Evolutionary conservation across 92 coral and sea anemone genomes (phyloP).

Genomic region (Palythoa grandiflora): DNA sequence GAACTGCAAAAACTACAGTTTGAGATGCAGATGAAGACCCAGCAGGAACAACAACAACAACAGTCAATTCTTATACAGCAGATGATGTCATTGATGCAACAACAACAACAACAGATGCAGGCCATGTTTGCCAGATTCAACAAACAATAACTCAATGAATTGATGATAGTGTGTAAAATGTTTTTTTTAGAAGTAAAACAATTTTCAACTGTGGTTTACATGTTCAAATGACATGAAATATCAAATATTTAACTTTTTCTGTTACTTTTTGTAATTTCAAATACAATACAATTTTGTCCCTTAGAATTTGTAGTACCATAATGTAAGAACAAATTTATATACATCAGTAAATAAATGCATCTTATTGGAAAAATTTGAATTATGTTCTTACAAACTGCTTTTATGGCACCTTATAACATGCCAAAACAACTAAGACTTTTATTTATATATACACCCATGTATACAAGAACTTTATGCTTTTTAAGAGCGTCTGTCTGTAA

Average conservation of each 20-base stretch:
- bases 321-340: conserved; percentile 7
- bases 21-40: conserved; percentile 34
- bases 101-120: conserved; percentile 31
- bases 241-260: not conserved
- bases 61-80: conserved; percentile 38
- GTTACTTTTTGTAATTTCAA: not conserved
- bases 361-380: not conserved
- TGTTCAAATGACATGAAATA: not conserved
- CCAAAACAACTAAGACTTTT: not conserved
- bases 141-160: not conserved
- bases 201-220: conserved; percentile 1
- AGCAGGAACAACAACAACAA: conserved; percentile 36
- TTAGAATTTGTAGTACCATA: not conserved
- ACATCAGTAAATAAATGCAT: not conserved
- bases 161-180: not conserved
- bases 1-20: conserved; percentile 20
- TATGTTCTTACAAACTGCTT: not conserved
- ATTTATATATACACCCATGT: not conserved
- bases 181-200: conserved; percentile 8
- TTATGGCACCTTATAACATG: not conserved
- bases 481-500: no score
- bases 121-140: conserved; percentile 9
- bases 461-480: not conserved
- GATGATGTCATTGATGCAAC: conserved; percentile 42
- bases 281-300: not conserved